These are phyloP conservation scores for Ailuropoda melanoleuca DNA, from an alignment of 2,113 vertebrate genomes.

Conservation along the genomic window DNA sequence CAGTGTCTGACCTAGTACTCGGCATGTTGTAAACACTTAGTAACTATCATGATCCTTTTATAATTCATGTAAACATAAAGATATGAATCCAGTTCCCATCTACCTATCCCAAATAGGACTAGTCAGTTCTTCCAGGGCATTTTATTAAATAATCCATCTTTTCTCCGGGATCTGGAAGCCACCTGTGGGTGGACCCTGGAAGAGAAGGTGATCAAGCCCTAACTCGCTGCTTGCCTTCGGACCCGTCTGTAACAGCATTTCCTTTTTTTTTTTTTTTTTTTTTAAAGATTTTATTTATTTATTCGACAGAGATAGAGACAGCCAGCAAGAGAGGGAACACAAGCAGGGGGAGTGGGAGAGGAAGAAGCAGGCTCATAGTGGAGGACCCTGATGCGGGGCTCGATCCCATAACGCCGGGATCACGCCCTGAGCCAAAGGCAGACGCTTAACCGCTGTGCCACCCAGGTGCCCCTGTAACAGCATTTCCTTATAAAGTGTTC, in stretches of 20 bases:
- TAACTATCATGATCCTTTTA: not conserved
- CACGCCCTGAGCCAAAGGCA: too few relatives aligned
- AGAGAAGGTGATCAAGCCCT: not conserved
- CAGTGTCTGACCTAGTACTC: not conserved
- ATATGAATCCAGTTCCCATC: not conserved
- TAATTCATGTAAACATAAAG: not conserved
- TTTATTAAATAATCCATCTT: not conserved
- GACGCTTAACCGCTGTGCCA: too few relatives aligned
- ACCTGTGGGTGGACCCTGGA: not conserved
- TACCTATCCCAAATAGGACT: not conserved
- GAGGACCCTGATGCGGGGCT: too few relatives aligned
- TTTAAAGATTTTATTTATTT: too few relatives aligned
- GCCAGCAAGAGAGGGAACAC: too few relatives aligned
- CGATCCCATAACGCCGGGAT: too few relatives aligned
- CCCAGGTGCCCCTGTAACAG: too few relatives aligned
- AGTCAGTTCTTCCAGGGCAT: not conserved
- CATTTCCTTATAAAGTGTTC: not conserved
- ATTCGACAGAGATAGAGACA: too few relatives aligned
- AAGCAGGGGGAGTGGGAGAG: too few relatives aligned
- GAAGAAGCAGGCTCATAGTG: too few relatives aligned
- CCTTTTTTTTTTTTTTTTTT: too few relatives aligned
- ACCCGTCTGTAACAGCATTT: not conserved
- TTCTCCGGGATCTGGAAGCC: not conserved
- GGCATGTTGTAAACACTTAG: not conserved
- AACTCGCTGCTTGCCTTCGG: not conserved